These are phyloP conservation scores for Sarcophilus harrisii DNA, from an alignment of 2,797 vertebrate species.

Conservation along the genomic window DNA sequence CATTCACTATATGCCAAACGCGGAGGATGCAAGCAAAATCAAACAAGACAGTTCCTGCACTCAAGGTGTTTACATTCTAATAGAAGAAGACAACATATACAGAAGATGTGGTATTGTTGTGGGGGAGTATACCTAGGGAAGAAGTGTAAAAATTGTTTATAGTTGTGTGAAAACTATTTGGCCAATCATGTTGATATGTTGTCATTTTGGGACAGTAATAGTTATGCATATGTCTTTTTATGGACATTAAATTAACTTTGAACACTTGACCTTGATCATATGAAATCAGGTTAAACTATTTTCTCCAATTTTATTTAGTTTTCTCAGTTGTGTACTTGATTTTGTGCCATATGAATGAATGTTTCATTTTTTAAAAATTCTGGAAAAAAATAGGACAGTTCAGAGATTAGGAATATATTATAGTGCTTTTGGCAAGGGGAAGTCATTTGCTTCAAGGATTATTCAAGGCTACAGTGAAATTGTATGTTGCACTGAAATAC, in stretches of 20 bases:
- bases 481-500: neutral
- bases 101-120: neutral
- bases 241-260: neutral
- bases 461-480: neutral
- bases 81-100: neutral
- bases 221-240: neutral
- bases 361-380: neutral
- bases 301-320: neutral
- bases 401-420: neutral
- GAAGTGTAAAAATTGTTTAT: neutral
- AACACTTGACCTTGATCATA: neutral
- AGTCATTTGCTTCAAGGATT: neutral
- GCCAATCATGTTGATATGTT: neutral
- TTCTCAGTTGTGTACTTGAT: neutral
- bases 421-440: neutral
- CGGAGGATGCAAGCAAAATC: neutral
- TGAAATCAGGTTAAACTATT: neutral
- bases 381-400: neutral
- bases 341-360: neutral
- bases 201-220: neutral
- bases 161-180: neutral
- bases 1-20: neutral
- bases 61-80: neutral
- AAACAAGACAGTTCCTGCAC: neutral
- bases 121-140: neutral